Evolutionary conservation across 2,113 vertebrate genomes (phyloP).

Genomic region (Noctilio leporinus): DNA sequence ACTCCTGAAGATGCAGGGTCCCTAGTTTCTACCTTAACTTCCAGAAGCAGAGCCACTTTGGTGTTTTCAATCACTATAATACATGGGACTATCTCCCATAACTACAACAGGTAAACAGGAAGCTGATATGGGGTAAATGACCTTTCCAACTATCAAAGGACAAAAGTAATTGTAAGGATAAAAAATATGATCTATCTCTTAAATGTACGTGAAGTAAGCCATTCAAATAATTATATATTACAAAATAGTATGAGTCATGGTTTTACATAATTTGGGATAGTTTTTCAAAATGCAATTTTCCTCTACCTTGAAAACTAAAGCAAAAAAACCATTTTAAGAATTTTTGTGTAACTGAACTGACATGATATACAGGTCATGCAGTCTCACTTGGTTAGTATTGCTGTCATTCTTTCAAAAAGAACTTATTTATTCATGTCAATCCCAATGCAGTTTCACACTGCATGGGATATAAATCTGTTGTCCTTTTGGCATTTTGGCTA

Average conservation of each 20-base stretch:
- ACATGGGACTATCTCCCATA: neutral
- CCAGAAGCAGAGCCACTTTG: neutral
- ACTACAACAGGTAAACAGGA: neutral
- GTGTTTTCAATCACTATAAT: neutral
- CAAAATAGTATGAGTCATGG: neutral
- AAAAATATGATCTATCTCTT: neutral
- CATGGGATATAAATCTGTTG: neutral
- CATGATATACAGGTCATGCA: neutral
- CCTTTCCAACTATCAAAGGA: neutral
- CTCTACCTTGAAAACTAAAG: neutral
- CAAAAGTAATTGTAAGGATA: neutral
- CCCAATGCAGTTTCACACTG: neutral
- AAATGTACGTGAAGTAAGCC: neutral
- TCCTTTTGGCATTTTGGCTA: neutral
- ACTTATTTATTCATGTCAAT: neutral
- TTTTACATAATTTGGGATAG: neutral
- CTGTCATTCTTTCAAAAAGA: neutral
- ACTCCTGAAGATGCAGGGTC: neutral
- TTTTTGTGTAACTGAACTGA: neutral
- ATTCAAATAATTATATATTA: neutral
- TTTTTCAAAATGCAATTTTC: constrained; percentile 1
- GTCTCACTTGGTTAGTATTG: neutral
- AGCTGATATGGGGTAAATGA: neutral
- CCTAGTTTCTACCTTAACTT: neutral
- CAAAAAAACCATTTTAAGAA: neutral